Evolutionary conservation across 2,797 vertebrate species (phyloP).

Genomic region (Nannoperca obscura): DNA sequence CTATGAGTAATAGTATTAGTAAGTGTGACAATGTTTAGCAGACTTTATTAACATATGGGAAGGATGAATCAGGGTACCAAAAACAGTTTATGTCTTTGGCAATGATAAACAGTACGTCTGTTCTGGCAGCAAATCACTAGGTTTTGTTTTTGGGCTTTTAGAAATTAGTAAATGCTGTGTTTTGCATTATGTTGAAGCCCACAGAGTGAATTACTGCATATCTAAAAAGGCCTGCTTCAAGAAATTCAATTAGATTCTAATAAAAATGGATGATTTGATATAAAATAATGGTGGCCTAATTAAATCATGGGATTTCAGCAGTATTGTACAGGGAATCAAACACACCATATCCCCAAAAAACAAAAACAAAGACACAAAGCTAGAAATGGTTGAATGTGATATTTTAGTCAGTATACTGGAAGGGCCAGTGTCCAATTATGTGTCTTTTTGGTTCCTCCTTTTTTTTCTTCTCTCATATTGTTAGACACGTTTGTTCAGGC

Average conservation of each 20-base stretch:
- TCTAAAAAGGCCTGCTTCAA: conserved; percentile 62
- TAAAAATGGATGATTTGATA: conserved; percentile 80
- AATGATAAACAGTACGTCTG: conserved; percentile 40
- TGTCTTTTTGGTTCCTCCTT: background rate
- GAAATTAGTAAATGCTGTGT: conserved; percentile 39
- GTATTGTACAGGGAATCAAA: conserved; percentile 22
- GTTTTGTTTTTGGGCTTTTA: conserved; percentile 58
- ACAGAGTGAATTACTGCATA: conserved; percentile 70
- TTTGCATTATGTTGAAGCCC: conserved; percentile 12
- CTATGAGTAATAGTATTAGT: conserved; percentile 37
- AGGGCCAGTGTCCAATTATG: background rate
- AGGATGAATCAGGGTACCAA: conserved; percentile 50
- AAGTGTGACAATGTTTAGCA: conserved; percentile 61
- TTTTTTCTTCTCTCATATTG: background rate
- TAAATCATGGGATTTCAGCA: conserved; percentile 60
- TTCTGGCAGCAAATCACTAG: conserved; percentile 45
- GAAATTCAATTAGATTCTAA: conserved; percentile 79
- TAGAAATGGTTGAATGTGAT: conserved; percentile 9
- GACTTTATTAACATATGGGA: conserved; percentile 76
- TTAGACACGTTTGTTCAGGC: conserved; percentile 4
- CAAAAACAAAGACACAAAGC: conserved; percentile 14
- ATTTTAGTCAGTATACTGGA: background rate
- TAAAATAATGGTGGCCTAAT: conserved; percentile 72
- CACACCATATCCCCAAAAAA: background rate
- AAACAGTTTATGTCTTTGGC: conserved; percentile 62